Evolutionary conservation across 1,140 invertebrate genomes (phyloP).

Genomic region (Drosophila parabipectinata): DNA sequence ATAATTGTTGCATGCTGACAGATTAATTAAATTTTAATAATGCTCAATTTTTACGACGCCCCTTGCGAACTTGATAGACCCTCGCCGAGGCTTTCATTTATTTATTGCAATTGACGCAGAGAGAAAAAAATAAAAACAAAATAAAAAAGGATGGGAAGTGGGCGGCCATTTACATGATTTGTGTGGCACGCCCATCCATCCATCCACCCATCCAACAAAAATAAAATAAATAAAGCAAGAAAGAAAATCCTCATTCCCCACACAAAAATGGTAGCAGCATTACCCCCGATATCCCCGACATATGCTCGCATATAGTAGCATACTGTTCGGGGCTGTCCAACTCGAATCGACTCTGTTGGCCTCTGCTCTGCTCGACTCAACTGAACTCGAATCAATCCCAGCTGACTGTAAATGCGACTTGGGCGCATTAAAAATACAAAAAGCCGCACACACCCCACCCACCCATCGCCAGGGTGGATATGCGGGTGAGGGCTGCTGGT

Average conservation of each 20-base stretch:
- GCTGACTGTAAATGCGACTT: constrained; percentile 59
- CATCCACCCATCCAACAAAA: background rate
- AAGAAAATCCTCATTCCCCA: background rate
- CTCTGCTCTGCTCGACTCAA: background rate
- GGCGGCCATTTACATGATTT: constrained; percentile 35
- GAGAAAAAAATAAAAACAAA: background rate
- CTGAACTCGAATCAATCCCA: constrained; percentile 57
- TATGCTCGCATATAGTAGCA: constrained; percentile 69
- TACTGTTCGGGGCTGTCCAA: constrained; percentile 50
- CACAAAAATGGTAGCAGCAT: background rate
- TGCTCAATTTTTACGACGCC: constrained; percentile 47
- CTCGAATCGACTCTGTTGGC: too few species aligned
- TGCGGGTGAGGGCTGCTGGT: background rate
- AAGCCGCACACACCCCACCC: constrained; percentile 15
- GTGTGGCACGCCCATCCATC: constrained; percentile 11
- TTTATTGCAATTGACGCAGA: constrained; percentile 61
- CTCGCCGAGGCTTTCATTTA: constrained; percentile 38
- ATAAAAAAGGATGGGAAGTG: constrained; percentile 1
- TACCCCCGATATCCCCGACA: constrained; percentile 38
- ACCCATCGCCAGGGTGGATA: constrained; percentile 3
- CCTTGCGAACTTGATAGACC: constrained; percentile 28
- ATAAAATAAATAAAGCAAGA: background rate
- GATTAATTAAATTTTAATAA: constrained; percentile 80
- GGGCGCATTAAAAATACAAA: constrained; percentile 50
- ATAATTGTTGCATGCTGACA: constrained; percentile 61